Evolutionary conservation across 2,888 invertebrate genomes (phyloP).

Genomic region (Orthonychiurus folsomi): DNA sequence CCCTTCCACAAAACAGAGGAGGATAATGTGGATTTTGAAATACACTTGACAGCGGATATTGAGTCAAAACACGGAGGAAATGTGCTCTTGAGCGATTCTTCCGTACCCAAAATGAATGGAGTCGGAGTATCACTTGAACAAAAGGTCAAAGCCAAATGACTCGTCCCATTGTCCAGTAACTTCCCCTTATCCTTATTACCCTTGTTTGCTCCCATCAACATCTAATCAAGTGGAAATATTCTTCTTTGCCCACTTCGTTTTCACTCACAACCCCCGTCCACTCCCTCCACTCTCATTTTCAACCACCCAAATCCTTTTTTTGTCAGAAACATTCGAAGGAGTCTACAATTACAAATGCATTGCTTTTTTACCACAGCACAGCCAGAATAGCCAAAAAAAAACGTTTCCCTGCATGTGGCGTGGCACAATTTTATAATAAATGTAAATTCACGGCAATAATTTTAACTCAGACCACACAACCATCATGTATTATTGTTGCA

Average conservation of each 20-base stretch:
- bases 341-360: too few species aligned
- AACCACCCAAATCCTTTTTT: too few species aligned
- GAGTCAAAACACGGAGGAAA: slow-evolving; percentile 27
- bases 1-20: too few species aligned
- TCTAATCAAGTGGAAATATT: background rate
- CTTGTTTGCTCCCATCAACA: background rate
- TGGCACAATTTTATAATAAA: too few species aligned
- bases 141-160: slow-evolving; percentile 12
- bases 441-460: too few species aligned
- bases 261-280: background rate
- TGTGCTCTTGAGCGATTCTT: slow-evolving; percentile 25
- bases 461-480: too few species aligned
- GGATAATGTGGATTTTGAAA: background rate
- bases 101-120: background rate
- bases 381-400: too few species aligned
- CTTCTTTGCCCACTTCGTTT: slow-evolving; percentile 2
- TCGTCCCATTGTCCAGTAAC: slow-evolving; percentile 21
- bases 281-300: background rate
- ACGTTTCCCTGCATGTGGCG: too few species aligned
- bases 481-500: too few species aligned
- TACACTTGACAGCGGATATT: slow-evolving; percentile 22
- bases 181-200: slow-evolving; percentile 21
- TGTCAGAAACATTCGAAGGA: too few species aligned
- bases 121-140: slow-evolving; percentile 11
- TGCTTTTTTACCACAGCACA: background rate